phyloP scores from a whole-genome alignment of 2,888 invertebrate species.

The Oxycera nigricornis region DNA sequence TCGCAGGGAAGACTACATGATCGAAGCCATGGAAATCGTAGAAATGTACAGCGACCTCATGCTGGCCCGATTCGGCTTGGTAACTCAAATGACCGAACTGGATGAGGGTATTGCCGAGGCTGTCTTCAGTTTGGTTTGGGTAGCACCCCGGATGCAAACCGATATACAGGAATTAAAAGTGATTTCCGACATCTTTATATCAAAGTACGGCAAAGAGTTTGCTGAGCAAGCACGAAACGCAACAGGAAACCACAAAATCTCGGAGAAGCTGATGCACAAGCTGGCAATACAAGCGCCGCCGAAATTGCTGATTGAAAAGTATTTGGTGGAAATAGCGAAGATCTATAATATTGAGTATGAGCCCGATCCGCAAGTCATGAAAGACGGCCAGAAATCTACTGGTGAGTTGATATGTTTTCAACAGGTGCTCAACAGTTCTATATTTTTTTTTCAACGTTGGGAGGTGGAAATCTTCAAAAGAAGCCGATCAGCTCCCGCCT shows the following conservation, averaged over 20 bases:
- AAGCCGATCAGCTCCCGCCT: too few relatives aligned
- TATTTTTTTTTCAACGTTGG: too few relatives aligned
- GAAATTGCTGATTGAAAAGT: conserved; percentile 91
- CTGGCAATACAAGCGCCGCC: conserved; percentile 94
- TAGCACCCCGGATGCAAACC: conserved; percentile 88
- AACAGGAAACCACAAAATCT: conserved; percentile 86
- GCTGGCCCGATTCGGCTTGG: conserved; percentile 93
- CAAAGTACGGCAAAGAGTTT: conserved; percentile 94
- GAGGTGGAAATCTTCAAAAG: too few relatives aligned
- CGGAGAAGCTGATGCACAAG: conserved; percentile 92
- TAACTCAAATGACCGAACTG: conserved; percentile 95
- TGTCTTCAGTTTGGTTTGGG: conserved; percentile 96
- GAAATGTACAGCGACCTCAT: conserved; percentile 99
- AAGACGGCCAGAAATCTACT: conserved; percentile 66
- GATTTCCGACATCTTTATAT: conserved; percentile 85
- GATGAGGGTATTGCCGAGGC: conserved; percentile 97
- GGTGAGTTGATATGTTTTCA: conserved; percentile 61
- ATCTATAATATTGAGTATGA: conserved; percentile 94
- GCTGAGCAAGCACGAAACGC: conserved; percentile 88
- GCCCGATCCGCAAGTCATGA: conserved; percentile 92
- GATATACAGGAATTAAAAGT: conserved; percentile 81
- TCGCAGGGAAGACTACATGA: conserved; percentile 92
- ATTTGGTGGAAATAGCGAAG: conserved; percentile 93
- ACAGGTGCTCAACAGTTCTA: too few relatives aligned
- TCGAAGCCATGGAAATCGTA: conserved; percentile 98